Evolutionary conservation across 2,888 invertebrate species (phyloP), one percentile per base, ranked within the genome.

Genomic region (Himalopsyche anomala): DNA sequence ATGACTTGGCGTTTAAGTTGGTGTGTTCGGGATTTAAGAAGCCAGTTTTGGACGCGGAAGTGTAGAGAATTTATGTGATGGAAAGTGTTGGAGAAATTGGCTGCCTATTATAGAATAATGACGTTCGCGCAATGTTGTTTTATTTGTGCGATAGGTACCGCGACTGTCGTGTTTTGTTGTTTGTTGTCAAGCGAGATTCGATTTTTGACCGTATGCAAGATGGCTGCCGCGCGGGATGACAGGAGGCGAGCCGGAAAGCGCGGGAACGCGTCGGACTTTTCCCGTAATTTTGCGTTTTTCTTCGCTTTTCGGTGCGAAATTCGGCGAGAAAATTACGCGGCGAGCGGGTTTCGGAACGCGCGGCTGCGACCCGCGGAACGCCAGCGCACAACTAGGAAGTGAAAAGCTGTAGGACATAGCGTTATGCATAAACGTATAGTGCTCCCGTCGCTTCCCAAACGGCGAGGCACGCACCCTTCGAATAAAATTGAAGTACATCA

Each of bases 341-440:
- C 83, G 81, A 42, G 56, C 55, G 82, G 87, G 84, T 81, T 85
- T 83, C 62, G 86, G 82, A 69, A 38, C 51, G 84, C 84, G 87
- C 84, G 84, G 85, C 87, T 85, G 82, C 85, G 79, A 80, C 83
- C 74, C 45, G 84, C 81, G 87, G 40, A 62, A 82, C 54, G 51
- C 84, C 38, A 81, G 56, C 86, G 84, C 80, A 85, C 88, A 88
- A 87, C 83, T 83, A 83, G 83, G 83, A 83, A 83, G 83, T 83
- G 83, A 83, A 82, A 51, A 74, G 74, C 74, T 36, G 74, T 82
- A 81, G 56, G 54, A 84, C 81, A 81, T 82, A 84, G 80, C 84
- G 84, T 80, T 85, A 85, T 87, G 88, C 85, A 88, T 87, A 85
- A 87, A 84, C 84, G 87, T 87, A 85, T 83, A 87, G 85, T 85